Evolutionary conservation across 2,797 vertebrate genomes (phyloP).

Genomic region (Basileuterus tristriatus): DNA sequence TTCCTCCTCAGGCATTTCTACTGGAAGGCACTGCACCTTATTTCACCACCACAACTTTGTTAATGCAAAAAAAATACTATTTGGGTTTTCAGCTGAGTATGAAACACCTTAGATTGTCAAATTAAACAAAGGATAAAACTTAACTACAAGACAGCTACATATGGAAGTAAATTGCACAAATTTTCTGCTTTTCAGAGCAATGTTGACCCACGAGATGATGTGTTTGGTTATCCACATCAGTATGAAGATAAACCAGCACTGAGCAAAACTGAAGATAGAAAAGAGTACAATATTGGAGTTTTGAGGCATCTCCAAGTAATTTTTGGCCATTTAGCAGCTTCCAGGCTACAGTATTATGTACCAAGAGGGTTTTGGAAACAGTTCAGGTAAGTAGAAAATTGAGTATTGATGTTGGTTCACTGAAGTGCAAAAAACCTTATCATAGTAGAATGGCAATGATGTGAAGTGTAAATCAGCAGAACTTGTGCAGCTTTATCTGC

Average conservation of each 20-base stretch:
- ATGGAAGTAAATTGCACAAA: not conserved
- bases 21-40: not conserved
- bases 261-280: slow-evolving; percentile 96
- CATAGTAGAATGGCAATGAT: not conserved
- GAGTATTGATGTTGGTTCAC: not conserved
- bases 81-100: not conserved
- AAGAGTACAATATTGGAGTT: slow-evolving; percentile 99
- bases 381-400: slow-evolving; percentile 84
- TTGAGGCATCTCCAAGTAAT: slow-evolving; percentile 97
- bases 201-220: slow-evolving; percentile 96
- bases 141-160: not conserved
- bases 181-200: slow-evolving; percentile 83
- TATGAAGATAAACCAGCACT: slow-evolving; percentile 96
- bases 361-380: slow-evolving; percentile 99
- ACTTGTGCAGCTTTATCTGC: not conserved
- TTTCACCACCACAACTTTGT: not conserved
- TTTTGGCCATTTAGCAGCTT: slow-evolving; percentile 96
- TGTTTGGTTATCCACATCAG: slow-evolving; percentile 97
- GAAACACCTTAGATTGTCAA: not conserved
- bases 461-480: not conserved
- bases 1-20: not conserved
- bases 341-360: slow-evolving; percentile 97
- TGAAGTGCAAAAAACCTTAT: not conserved
- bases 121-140: not conserved
- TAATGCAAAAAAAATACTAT: not conserved